Conservation (phyloP, 2,113 vertebrate species). For the Coracopsis vasa region DNA sequence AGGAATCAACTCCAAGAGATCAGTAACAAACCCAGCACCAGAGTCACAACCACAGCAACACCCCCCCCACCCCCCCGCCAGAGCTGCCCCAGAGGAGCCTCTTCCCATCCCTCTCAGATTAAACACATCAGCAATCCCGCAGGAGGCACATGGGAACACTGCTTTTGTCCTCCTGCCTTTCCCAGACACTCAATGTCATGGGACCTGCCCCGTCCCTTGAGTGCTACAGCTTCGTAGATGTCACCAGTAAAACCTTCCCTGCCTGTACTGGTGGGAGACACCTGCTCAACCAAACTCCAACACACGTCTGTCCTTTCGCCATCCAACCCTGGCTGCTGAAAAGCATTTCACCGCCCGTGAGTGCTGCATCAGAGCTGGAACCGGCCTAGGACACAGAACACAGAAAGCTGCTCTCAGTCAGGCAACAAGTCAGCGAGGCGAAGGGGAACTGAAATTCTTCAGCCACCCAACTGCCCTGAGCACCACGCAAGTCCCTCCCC, state of each 20-base stretch:
- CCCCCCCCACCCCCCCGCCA: not conserved
- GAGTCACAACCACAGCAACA: not conserved
- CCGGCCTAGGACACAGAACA: not conserved
- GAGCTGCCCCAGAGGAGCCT: not conserved
- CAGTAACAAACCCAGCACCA: not conserved
- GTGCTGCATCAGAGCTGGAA: fast-evolving
- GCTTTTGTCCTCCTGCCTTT: not conserved
- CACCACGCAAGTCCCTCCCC: not conserved
- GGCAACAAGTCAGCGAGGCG: fast-evolving
- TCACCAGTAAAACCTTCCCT: not conserved
- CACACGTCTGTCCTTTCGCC: fast-evolving
- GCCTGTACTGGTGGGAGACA: not conserved
- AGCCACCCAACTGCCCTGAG: fast-evolving
- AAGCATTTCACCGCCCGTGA: not conserved
- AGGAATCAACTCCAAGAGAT: not conserved
- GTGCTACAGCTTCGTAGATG: too few relatives aligned
- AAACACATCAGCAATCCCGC: not conserved
- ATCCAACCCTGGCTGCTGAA: fast-evolving
- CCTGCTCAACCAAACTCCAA: not conserved
- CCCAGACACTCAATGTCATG: not conserved
- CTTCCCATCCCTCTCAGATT: not conserved
- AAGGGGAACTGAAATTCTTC: not conserved
- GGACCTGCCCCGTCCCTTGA: fast-evolving
- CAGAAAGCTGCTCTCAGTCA: fast-evolving
- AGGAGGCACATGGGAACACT: not conserved